Evolutionary conservation across 2,797 vertebrate genomes (phyloP).

Genomic region (Tiaroga cobitis): DNA sequence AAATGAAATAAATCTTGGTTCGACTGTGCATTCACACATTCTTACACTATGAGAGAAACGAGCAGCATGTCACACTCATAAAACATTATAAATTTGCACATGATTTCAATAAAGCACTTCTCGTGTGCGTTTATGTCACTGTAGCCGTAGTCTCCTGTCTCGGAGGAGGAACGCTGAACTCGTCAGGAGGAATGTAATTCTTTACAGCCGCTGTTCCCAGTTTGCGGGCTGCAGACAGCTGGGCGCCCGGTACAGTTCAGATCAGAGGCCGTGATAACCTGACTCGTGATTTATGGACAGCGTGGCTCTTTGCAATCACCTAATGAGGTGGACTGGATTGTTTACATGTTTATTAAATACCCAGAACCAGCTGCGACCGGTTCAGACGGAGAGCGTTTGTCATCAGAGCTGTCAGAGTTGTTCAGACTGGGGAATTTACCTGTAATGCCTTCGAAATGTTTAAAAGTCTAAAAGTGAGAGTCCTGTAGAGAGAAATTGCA

Average conservation of each 20-base stretch:
- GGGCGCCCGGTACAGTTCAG: constrained; percentile 95
- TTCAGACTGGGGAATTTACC: constrained; percentile 39
- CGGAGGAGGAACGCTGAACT: constrained; percentile 70
- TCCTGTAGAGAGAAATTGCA: background rate
- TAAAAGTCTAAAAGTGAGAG: background rate
- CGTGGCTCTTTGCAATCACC: constrained; percentile 86
- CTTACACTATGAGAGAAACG: background rate
- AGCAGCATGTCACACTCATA: background rate
- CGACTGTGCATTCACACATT: background rate
- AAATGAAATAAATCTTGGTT: too few relatives aligned
- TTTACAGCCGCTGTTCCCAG: constrained; percentile 87
- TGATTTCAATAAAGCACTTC: background rate
- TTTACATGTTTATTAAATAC: constrained; percentile 99
- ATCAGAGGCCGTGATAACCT: constrained; percentile 98
- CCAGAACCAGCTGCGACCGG: constrained; percentile 90
- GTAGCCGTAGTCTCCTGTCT: background rate
- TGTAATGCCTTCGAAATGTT: constrained; percentile 18
- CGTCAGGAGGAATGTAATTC: constrained; percentile 82
- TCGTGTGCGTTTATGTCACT: background rate
- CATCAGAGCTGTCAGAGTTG: constrained; percentile 73
- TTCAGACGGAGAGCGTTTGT: constrained; percentile 72
- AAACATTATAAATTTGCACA: background rate
- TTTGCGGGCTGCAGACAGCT: constrained; percentile 90
- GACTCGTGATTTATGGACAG: constrained; percentile 93
- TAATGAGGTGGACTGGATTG: constrained; percentile 97